Evolutionary conservation across 2,888 invertebrate species (phyloP), one percentile per base, ranked within the genome.

Genomic region (Trachelus stipa): DNA sequence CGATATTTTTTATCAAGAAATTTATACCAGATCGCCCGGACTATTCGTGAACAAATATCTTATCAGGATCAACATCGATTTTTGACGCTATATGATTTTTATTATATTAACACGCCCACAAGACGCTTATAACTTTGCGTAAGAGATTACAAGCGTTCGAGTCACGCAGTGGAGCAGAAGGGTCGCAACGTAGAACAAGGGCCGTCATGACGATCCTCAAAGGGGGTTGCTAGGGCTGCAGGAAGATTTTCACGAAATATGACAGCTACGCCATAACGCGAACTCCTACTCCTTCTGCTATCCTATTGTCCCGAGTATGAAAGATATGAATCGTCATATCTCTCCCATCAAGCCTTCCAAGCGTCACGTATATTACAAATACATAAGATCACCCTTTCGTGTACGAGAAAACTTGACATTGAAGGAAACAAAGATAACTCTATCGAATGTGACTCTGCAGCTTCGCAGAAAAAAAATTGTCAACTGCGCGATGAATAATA

Each of bases 271-370:
- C 76, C 83, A 86, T 87, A 87, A 87, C 81, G 77, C 34, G 56
- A 78, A 84, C 88, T 90, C 87, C 85, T 88, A 81, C 77, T 33
- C 75, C 83, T 87, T 79, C 86, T 90, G 85, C 84, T 87, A 83
- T 84, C 89, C 89, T 90, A 88, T 86, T 87, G 88, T 87, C 79
- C 83, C 79, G 83, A 81, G 84, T 87, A 83, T 82, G 83, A 86
- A 83, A 90, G 90, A 90, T 90, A 90, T 89, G 90, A 89, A 89
- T 89, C 86, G 85, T 81, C 83, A 85, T 84, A 86, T 84, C 84
- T 80, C 35, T 77, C 78, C 33, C 33, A 71, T 71, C 31, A 31
- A 56, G 56, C 9, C 56, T 23, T 23, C 23, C 56, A 23, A 23
- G 23, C 56, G 23, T 56, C 23, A 40, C 37, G 37, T 12, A 37